A percentile compares a stretch with the other conserved stretches of the same genome.
Conservation (phyloP, 1,140 invertebrate species). For the Calliopsis andreniformis region DNA sequence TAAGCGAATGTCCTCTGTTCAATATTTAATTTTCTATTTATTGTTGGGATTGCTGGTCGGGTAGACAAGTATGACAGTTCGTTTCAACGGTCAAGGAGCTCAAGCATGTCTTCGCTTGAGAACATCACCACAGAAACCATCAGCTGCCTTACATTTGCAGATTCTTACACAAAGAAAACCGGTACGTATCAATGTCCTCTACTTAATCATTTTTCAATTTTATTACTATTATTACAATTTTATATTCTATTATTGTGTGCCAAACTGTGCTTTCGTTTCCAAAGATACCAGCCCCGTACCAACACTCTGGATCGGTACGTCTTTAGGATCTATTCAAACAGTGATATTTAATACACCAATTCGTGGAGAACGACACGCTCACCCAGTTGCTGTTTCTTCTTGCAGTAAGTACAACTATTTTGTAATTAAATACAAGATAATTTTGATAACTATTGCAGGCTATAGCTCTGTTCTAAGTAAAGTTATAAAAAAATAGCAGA, state of each 20-base stretch:
- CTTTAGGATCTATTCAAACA: conserved; percentile 95
- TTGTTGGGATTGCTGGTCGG: conserved; percentile 85
- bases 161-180: conserved; percentile 96
- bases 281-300: conserved; percentile 90
- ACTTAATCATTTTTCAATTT: conserved; percentile 6
- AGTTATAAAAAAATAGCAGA: no score
- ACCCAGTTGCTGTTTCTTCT: conserved; percentile 94
- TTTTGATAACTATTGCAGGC: no score
- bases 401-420: conserved; percentile 85
- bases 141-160: conserved; percentile 97
- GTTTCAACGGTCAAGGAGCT: conserved; percentile 97
- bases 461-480: no score
- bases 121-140: conserved; percentile 98
- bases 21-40: conserved; percentile 74
- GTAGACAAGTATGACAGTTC: conserved; percentile 98
- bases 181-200: conserved; percentile 83
- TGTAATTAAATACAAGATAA: neutral
- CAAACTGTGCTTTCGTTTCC: conserved; percentile 42
- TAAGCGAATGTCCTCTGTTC: conserved; percentile 51
- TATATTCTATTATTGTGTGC: no score
- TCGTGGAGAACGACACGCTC: conserved; percentile 89
- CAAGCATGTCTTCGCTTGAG: conserved; percentile 98
- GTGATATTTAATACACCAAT: conserved; percentile 93
- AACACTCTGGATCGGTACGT: conserved; percentile 97
- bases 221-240: neutral